Evolutionary conservation across 2,113 vertebrate genomes (phyloP).

Genomic region (Silurus glanis): DNA sequence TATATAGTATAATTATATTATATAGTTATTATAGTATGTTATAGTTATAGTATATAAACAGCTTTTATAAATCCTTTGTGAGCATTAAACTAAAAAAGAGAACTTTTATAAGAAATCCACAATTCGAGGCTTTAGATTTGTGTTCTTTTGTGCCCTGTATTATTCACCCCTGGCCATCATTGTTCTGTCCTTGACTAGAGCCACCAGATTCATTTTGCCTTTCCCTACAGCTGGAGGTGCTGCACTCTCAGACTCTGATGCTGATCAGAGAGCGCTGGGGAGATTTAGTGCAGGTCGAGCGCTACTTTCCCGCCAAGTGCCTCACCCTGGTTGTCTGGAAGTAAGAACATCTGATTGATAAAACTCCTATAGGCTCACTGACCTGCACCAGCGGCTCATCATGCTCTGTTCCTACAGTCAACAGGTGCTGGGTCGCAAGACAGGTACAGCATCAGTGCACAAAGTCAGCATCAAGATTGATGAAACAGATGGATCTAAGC

Average conservation of each 20-base stretch:
- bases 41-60: too few relatives aligned
- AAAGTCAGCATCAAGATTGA: conserved; percentile 98
- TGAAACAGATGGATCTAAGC: conserved; percentile 93
- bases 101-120: too few relatives aligned
- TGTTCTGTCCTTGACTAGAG: conserved; percentile 74
- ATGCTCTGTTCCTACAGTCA: conserved; percentile 76
- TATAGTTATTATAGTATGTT: too few relatives aligned
- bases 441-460: conserved; percentile 89
- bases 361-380: neutral
- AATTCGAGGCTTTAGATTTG: too few relatives aligned
- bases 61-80: too few relatives aligned
- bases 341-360: conserved; percentile 73
- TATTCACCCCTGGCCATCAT: neutral
- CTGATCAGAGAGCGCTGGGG: conserved; percentile 96
- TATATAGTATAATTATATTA: too few relatives aligned
- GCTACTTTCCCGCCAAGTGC: conserved; percentile 91
- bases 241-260: conserved; percentile 96
- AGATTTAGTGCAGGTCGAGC: conserved; percentile 97
- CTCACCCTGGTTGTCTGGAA: conserved; percentile 96
- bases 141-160: neutral
- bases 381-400: neutral
- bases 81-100: too few relatives aligned
- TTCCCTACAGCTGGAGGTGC: conserved; percentile 94
- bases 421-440: conserved; percentile 94
- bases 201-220: conserved; percentile 93